These are phyloP conservation scores for Acromyrmex charruanus DNA, from an alignment of 1,140 invertebrate genomes.

Conservation along the genomic window DNA sequence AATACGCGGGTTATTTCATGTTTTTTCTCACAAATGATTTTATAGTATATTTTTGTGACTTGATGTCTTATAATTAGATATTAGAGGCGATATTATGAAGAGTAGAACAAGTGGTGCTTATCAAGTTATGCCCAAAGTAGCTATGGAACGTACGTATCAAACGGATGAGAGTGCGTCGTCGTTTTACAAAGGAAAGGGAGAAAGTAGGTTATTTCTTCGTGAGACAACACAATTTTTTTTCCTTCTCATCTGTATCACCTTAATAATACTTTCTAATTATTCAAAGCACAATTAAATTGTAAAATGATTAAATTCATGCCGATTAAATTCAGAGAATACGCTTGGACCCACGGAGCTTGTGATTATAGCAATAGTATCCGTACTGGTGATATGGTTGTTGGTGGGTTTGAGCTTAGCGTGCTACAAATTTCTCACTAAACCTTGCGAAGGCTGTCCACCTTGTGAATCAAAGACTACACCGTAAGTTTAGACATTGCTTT, in stretches of 20 bases:
- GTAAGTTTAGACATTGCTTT: slow-evolving; percentile 57
- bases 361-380: slow-evolving; percentile 74
- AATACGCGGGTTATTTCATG: neutral
- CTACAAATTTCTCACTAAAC: slow-evolving; percentile 73
- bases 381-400: slow-evolving; percentile 76
- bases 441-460: slow-evolving; percentile 67
- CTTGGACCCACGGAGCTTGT: slow-evolving; percentile 75
- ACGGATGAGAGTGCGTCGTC: slow-evolving; percentile 32
- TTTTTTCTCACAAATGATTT: neutral
- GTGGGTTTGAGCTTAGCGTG: slow-evolving; percentile 77
- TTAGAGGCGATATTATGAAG: slow-evolving; percentile 36
- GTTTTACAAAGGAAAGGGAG: slow-evolving; percentile 69
- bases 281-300: neutral
- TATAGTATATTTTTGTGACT: neutral
- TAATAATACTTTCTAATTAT: neutral
- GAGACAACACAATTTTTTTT: slow-evolving; percentile 6
- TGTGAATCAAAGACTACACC: slow-evolving; percentile 68
- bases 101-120: slow-evolving; percentile 62
- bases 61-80: slow-evolving; percentile 27
- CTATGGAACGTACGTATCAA: neutral
- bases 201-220: slow-evolving; percentile 44
- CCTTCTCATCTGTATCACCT: neutral
- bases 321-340: slow-evolving; percentile 30
- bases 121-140: slow-evolving; percentile 73
- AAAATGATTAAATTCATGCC: neutral